Percentiles rank a stretch among this genome's conserved stretches.
These are phyloP conservation scores for Trogon surrucura DNA, from an alignment of 2,113 vertebrate species.

Conservation along the genomic window DNA sequence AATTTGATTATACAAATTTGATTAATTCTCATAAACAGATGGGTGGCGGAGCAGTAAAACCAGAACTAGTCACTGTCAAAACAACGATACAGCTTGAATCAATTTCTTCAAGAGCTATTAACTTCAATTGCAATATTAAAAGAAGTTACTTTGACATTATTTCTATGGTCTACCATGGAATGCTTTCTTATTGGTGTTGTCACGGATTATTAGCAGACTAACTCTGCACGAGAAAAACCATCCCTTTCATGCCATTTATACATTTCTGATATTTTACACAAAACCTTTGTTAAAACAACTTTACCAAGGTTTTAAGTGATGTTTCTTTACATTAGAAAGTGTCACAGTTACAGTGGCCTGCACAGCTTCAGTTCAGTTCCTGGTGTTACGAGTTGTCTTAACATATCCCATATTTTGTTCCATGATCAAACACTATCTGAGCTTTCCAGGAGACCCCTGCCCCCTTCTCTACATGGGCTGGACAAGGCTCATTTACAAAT, in stretches of 20 bases:
- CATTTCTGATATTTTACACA: not conserved
- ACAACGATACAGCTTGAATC: not conserved
- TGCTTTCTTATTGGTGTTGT: not conserved
- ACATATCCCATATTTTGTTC: accelerated
- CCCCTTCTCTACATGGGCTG: not conserved
- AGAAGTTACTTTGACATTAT: not conserved
- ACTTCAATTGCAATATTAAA: not conserved
- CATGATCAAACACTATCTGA: not conserved
- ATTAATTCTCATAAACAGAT: not conserved
- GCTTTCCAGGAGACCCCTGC: not conserved
- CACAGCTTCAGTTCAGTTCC: not conserved
- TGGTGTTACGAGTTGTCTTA: not conserved
- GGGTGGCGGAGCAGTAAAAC: not conserved
- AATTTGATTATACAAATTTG: not conserved
- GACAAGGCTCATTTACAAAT: not conserved
- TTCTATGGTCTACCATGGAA: not conserved
- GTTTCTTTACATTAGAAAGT: not conserved
- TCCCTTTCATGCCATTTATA: not conserved
- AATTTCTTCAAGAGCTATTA: not conserved
- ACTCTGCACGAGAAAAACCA: not conserved
- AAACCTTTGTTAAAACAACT: not conserved
- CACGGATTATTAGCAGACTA: not conserved
- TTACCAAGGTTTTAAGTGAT: not conserved
- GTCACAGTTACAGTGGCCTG: not conserved
- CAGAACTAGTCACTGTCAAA: not conserved